Evolutionary conservation across 2,113 vertebrate species (phyloP).

Genomic region (Jacana jacana): DNA sequence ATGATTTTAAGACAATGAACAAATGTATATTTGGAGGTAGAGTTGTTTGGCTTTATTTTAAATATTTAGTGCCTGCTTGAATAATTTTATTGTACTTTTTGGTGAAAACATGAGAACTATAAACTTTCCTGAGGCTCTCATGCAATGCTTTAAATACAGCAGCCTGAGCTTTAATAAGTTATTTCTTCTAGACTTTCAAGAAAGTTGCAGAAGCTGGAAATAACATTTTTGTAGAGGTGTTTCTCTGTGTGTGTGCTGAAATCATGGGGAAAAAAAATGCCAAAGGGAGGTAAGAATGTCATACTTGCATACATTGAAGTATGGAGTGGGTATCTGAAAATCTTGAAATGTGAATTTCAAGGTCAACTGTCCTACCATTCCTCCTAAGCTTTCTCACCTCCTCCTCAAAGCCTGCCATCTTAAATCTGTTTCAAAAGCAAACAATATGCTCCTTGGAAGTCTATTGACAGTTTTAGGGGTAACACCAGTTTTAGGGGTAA

Average conservation of each 20-base stretch:
- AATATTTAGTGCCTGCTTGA: background rate
- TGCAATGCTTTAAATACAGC: background rate
- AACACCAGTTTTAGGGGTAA: background rate
- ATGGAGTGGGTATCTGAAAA: background rate
- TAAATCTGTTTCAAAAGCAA: background rate
- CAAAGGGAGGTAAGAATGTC: background rate
- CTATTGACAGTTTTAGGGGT: background rate
- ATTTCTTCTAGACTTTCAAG: background rate
- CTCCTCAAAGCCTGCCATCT: background rate
- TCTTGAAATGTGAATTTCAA: background rate
- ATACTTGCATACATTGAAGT: fast-evolving
- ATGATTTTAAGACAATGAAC: background rate
- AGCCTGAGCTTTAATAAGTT: background rate
- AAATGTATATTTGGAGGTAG: background rate
- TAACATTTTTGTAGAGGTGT: background rate
- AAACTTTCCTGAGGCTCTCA: background rate
- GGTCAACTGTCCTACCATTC: background rate
- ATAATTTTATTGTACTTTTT: background rate
- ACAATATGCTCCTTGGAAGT: background rate
- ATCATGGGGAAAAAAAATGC: background rate
- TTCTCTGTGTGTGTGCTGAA: background rate
- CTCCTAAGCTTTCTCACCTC: background rate
- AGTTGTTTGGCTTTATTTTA: background rate
- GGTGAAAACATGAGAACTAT: background rate
- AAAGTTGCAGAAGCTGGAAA: background rate